A percentile compares a stretch with the other conserved stretches of the same genome.
Evolutionary conservation across 1,140 invertebrate genomes (phyloP).

Genomic region (Apis florea): DNA sequence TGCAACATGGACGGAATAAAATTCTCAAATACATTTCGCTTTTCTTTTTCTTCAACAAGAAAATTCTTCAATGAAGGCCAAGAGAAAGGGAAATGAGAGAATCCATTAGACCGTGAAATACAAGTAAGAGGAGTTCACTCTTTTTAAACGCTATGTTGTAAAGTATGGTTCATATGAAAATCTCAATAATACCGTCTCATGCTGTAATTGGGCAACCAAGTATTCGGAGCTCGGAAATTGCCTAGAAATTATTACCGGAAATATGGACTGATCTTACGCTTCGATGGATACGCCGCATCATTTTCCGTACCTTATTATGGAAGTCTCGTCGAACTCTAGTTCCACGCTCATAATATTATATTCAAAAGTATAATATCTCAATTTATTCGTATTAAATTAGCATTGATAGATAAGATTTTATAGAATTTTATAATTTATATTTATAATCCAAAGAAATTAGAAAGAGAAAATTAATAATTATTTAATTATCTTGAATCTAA

Average conservation of each 20-base stretch:
- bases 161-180: conserved; percentile 49
- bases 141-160: conserved; percentile 24
- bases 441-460: too few species aligned
- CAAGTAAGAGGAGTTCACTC: background rate
- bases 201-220: conserved; percentile 47
- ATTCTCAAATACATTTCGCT: background rate
- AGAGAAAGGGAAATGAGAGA: background rate
- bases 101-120: conserved; percentile 39
- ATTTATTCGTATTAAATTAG: background rate
- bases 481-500: too few species aligned
- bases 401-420: background rate
- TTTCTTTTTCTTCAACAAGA: background rate
- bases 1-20: conserved; percentile 19
- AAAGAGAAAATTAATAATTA: too few species aligned
- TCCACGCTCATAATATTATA: background rate
- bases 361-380: background rate
- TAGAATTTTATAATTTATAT: background rate
- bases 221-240: conserved; percentile 49
- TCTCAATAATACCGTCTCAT: conserved; percentile 46
- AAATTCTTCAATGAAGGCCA: background rate
- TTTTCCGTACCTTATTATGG: conserved; percentile 36
- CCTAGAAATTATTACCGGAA: conserved; percentile 45
- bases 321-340: conserved; percentile 19
- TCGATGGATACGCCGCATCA: conserved; percentile 17
- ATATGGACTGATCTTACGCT: conserved; percentile 47